phyloP scores from a whole-genome alignment of 2,888 invertebrate species.

The Emesis castigata region DNA sequence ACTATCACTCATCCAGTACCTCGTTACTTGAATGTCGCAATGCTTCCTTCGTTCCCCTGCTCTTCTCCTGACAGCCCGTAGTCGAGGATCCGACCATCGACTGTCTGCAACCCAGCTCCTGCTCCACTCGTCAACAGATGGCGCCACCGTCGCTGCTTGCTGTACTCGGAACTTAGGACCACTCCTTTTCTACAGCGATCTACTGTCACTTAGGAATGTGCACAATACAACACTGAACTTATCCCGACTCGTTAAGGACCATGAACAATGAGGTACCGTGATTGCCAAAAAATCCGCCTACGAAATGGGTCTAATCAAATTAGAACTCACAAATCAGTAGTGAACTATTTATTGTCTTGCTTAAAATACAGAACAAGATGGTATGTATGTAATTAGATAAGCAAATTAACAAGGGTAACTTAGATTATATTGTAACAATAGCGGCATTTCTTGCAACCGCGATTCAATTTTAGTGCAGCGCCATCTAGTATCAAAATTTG shows the following conservation, averaged over 20 bases:
- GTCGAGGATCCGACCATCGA: too few species aligned
- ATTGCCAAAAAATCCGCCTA: too few species aligned
- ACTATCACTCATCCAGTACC: neutral
- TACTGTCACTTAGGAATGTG: neutral
- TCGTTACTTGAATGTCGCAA: neutral
- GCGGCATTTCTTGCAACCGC: too few species aligned
- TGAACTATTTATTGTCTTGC: too few species aligned
- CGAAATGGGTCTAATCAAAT: too few species aligned
- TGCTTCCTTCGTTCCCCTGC: neutral
- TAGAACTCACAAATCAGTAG: too few species aligned
- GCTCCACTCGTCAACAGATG: neutral
- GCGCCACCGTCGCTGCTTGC: neutral
- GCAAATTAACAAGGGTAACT: too few species aligned
- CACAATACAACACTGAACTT: neutral
- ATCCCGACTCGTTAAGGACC: neutral
- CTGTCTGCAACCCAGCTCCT: neutral
- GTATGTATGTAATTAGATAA: too few species aligned
- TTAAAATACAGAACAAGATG: too few species aligned
- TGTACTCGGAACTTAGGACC: neutral
- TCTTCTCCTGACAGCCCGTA: neutral
- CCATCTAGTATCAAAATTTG: too few species aligned
- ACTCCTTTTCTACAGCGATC: neutral
- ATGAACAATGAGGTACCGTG: neutral
- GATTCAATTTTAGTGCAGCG: too few species aligned
- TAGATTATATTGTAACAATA: rapidly evolving